Percentiles rank a stretch among this genome's conserved stretches.
These are phyloP conservation scores for Atherinosoma microstoma DNA, from an alignment of 2,797 vertebrate species.

Conservation along the genomic window DNA sequence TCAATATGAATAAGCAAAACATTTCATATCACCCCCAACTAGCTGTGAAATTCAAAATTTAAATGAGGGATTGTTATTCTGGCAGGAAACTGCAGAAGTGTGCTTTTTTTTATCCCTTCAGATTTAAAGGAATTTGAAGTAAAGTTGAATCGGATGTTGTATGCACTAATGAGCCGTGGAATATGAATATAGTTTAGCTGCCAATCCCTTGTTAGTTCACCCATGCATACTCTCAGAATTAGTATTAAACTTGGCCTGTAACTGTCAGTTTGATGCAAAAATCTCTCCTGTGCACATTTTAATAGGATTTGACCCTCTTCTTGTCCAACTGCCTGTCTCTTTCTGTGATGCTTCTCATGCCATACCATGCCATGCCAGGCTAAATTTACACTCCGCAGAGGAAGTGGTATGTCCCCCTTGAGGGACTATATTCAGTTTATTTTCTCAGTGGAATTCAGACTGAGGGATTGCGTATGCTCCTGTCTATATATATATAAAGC, in stretches of 20 bases:
- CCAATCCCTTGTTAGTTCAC: constrained; percentile 49
- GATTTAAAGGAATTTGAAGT: constrained; percentile 61
- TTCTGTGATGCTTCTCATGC: constrained; percentile 27
- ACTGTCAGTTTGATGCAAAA: constrained; percentile 63
- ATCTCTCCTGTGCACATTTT: constrained; percentile 48
- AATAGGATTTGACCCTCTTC: constrained; percentile 48
- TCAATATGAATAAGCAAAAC: constrained; percentile 39
- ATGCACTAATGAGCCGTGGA: constrained; percentile 58
- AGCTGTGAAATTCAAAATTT: constrained; percentile 57
- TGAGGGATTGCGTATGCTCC: constrained; percentile 44
- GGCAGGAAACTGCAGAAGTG: constrained; percentile 28
- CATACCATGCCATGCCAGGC: constrained; percentile 39
- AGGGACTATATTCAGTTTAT: constrained; percentile 52
- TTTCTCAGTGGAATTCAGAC: constrained; percentile 64
- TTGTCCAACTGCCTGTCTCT: constrained; percentile 33
- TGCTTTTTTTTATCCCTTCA: constrained; percentile 42
- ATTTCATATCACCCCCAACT: constrained; percentile 32
- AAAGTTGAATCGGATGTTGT: constrained; percentile 29
- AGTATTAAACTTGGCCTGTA: constrained; percentile 45
- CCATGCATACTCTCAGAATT: constrained; percentile 51
- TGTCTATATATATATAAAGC: constrained; percentile 75
- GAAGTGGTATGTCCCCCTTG: constrained; percentile 42
- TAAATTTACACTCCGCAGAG: constrained; percentile 64
- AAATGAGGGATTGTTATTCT: constrained; percentile 64
- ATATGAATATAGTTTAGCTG: constrained; percentile 44